Conservation (phyloP, 2,797 vertebrate genomes). For the Lateolabrax maculatus region DNA sequence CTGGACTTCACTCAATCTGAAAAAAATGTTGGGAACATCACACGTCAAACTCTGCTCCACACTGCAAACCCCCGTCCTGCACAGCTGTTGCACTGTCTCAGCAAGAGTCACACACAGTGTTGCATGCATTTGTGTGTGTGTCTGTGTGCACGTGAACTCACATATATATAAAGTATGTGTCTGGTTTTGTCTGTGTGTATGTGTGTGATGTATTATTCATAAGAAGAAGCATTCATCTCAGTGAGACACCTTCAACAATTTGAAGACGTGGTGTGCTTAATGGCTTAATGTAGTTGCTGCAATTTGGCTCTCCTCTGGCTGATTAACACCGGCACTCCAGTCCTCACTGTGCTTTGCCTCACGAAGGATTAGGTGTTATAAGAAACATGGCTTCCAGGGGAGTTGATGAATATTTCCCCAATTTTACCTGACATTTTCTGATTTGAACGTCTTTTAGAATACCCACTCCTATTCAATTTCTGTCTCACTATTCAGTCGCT, state of each 20-base stretch:
- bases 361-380: constrained; percentile 68
- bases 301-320: constrained; percentile 85
- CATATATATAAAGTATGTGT: constrained; percentile 52
- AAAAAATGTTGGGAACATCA: constrained; percentile 35
- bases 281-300: constrained; percentile 86
- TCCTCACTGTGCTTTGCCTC: constrained; percentile 69
- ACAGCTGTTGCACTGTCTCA: constrained; percentile 67
- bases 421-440: constrained; percentile 70
- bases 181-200: constrained; percentile 50
- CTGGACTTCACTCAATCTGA: constrained; percentile 55
- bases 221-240: constrained; percentile 76
- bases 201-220: constrained; percentile 85
- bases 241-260: constrained; percentile 85
- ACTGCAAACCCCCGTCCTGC: constrained; percentile 51
- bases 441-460: constrained; percentile 60
- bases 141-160: constrained; percentile 1
- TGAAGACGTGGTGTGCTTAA: constrained; percentile 84
- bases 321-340: constrained; percentile 81
- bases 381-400: constrained; percentile 75
- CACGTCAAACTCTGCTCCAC: constrained; percentile 28
- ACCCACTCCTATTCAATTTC: constrained; percentile 51
- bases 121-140: constrained; percentile 22
- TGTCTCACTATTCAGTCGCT: constrained; percentile 41
- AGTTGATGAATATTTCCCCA: constrained; percentile 68
- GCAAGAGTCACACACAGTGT: constrained; percentile 14